Conservation (phyloP, 2,113 vertebrate species). For the Hyperopisus bebe region DNA sequence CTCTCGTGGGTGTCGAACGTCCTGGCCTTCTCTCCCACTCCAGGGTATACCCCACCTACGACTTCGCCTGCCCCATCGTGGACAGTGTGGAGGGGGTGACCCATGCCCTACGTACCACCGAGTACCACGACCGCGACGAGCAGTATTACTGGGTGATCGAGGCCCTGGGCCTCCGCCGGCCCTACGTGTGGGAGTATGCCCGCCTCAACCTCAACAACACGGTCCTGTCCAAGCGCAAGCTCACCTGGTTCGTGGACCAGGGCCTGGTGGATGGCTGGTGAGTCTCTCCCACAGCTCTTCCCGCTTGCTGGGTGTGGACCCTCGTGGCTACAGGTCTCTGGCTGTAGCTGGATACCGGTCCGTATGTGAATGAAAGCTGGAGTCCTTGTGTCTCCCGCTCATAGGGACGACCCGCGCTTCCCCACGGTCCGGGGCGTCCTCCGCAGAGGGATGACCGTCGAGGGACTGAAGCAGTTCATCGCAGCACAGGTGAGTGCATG, state of each 20-base stretch:
- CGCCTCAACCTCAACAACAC: constrained; percentile 97
- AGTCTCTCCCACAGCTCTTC: constrained; percentile 14
- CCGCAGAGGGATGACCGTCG: constrained; percentile 95
- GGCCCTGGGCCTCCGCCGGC: constrained; percentile 80
- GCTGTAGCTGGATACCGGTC: background rate
- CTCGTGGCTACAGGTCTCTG: background rate
- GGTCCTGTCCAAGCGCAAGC: constrained; percentile 91
- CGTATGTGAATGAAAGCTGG: background rate
- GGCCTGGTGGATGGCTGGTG: constrained; percentile 97
- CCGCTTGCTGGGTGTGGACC: background rate
- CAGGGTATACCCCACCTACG: constrained; percentile 92
- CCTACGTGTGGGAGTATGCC: constrained; percentile 93
- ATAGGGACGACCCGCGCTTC: constrained; percentile 94
- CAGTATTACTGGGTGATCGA: constrained; percentile 96
- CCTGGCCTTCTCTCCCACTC: background rate
- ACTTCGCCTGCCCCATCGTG: constrained; percentile 97
- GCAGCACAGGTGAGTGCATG: constrained; percentile 78
- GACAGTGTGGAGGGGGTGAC: constrained; percentile 95
- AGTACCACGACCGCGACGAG: constrained; percentile 95
- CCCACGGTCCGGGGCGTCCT: constrained; percentile 95
- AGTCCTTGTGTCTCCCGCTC: constrained; percentile 4
- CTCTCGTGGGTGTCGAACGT: background rate
- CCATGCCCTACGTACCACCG: constrained; percentile 90
- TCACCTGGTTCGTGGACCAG: constrained; percentile 95
- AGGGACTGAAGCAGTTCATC: constrained; percentile 95